Evolutionary conservation across 2,113 vertebrate genomes (phyloP), one percentile per base, ranked within the genome.

Genomic region (Symphodus melops): DNA sequence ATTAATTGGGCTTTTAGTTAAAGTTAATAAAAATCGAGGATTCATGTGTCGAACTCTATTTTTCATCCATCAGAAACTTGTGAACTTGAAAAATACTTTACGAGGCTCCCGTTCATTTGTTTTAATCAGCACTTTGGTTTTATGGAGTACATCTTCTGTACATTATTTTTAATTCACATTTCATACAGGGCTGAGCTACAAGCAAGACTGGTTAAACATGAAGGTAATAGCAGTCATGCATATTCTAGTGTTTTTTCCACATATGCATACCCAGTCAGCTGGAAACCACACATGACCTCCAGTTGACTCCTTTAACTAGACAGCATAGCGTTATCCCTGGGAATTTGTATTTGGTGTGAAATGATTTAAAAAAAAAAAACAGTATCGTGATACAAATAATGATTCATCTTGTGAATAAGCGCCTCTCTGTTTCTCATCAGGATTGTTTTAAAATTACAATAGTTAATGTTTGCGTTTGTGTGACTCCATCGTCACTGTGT

Each of bases 151-250:
- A 59, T 8, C 42, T 25, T 52, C 4, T 72, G 37, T 51, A 55
- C 16, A 36, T 69, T 57, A 52, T 77, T 56, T 48, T 70, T 44
- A 36, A 46, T 58, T 62, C 39, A 72, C 68, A 81, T 72, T 67
- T 63, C 16, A 39, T 21, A 42, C 42, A 68, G 41, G 21, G 46
- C 65, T 44, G 39, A 66, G 53, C 71, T 77, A 73, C 57, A 62
- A 78, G 76, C 63, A 67, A 62, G 60, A 54, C 63, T 53, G 36
- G 68, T 75, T 83, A 65, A 85, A 89, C 77, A 84, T 72, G 69
- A 71, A 86, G 75, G 71, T 89, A 86, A 90, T 87, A 87, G 87
- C 81, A 82, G 72, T 61, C 85, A 87, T 92, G 65, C 86, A 89
- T 91, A 89, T 90, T 92, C 84, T 81, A 89, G 70, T 74, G 42